These are phyloP conservation scores for Lordiphosa stackelbergi DNA, from an alignment of 1,140 invertebrate species.

Conservation along the genomic window DNA sequence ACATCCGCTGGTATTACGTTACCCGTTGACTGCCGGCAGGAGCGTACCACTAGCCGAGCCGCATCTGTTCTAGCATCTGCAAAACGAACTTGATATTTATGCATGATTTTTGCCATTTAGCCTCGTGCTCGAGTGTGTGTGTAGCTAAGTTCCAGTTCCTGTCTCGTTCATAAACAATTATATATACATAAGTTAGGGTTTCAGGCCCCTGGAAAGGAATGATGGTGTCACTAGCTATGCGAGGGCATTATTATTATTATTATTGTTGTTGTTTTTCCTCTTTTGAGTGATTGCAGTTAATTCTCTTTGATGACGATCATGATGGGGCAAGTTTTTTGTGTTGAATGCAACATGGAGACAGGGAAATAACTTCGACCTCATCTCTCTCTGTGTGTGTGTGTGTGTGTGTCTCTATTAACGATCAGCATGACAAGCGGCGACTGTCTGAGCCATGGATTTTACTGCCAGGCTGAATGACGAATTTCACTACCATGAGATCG, in stretches of 20 bases:
- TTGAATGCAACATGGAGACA: slow-evolving; percentile 6
- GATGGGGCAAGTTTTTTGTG: slow-evolving; percentile 7
- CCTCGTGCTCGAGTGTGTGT: slow-evolving; percentile 1
- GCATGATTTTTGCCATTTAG: slow-evolving; percentile 16
- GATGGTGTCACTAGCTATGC: slow-evolving; percentile 11
- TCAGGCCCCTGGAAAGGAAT: not conserved
- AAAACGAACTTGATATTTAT: slow-evolving; percentile 15
- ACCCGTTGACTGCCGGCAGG: slow-evolving; percentile 2
- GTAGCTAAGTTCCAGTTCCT: slow-evolving; percentile 27
- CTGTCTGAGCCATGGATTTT: not conserved
- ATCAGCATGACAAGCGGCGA: slow-evolving; percentile 7
- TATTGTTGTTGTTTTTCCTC: slow-evolving; percentile 6
- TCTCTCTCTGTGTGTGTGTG: not conserved
- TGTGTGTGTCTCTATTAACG: slow-evolving; percentile 12
- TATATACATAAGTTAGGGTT: slow-evolving; percentile 22
- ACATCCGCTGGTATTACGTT: slow-evolving; percentile 31
- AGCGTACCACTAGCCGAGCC: slow-evolving; percentile 18
- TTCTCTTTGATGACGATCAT: slow-evolving; percentile 10
- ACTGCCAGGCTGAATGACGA: not conserved
- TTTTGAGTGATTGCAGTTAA: slow-evolving; percentile 19
- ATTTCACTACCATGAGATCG: slow-evolving; percentile 6
- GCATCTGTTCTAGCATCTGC: slow-evolving; percentile 37
- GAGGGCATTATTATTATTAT: slow-evolving; percentile 12
- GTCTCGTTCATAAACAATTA: slow-evolving; percentile 12
- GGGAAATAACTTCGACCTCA: slow-evolving; percentile 9